A percentile compares a stretch with the other conserved stretches of the same genome.
Evolutionary conservation across 2,797 vertebrate species (phyloP).

Genomic region (Labroides dimidiatus): DNA sequence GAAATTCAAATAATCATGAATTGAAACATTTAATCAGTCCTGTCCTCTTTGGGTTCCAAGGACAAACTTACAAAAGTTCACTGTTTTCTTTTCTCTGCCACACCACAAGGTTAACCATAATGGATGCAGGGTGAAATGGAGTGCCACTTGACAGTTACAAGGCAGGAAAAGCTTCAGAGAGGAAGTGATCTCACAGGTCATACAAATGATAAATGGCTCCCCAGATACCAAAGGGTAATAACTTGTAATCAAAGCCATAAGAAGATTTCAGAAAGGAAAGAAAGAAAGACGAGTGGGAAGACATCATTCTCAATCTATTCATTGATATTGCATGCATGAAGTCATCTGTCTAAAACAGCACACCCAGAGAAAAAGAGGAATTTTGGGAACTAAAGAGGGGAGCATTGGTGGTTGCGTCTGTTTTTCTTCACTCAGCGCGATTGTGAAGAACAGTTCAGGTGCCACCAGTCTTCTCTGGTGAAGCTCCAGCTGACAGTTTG

Average conservation of each 20-base stretch:
- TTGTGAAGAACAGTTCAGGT: constrained; percentile 41
- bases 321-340: constrained; percentile 8
- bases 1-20: too few relatives aligned
- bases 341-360: constrained; percentile 13
- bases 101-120: constrained; percentile 1
- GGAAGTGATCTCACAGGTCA: constrained; percentile 72
- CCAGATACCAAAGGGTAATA: constrained; percentile 67
- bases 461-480: constrained; percentile 19
- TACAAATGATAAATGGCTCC: constrained; percentile 71
- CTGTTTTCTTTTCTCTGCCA: constrained; percentile 5
- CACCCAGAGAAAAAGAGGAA: constrained; percentile 15
- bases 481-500: constrained; percentile 34
- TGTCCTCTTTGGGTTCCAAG: not conserved
- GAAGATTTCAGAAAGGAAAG: constrained; percentile 41
- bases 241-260: constrained; percentile 77
- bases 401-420: constrained; percentile 44
- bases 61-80: not conserved
- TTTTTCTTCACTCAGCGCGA: constrained; percentile 61
- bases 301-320: constrained; percentile 39
- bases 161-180: constrained; percentile 59
- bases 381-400: constrained; percentile 7
- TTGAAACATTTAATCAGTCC: too few relatives aligned
- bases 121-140: constrained; percentile 30
- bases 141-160: constrained; percentile 59
- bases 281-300: constrained; percentile 27